These are phyloP conservation scores for Eilema depressum DNA, from an alignment of 2,888 invertebrate genomes.

Conservation along the genomic window DNA sequence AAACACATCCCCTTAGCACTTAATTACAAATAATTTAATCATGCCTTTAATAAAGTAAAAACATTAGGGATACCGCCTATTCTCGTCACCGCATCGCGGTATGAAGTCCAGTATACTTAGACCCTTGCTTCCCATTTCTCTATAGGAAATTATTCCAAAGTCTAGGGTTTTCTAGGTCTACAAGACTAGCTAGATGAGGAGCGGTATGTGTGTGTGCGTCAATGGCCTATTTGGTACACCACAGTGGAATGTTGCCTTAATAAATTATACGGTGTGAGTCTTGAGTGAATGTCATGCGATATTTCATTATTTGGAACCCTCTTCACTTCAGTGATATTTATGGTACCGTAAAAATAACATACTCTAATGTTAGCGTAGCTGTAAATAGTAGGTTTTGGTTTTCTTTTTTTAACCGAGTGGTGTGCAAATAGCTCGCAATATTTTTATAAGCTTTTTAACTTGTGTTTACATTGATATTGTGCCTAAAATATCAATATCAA, in stretches of 20 bases:
- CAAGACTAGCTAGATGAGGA: not conserved
- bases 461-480: too few species aligned
- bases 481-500: too few species aligned
- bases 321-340: constrained; percentile 1
- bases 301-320: not conserved
- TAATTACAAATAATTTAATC: constrained; percentile 46
- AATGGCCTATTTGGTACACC: not conserved
- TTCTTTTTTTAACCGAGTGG: not conserved
- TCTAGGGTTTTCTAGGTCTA: not conserved
- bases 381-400: not conserved
- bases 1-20: constrained; percentile 30
- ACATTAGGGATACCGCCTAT: constrained; percentile 30
- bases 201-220: not conserved
- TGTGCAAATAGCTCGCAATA: not conserved
- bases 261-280: constrained; percentile 16
- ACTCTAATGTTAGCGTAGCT: not conserved
- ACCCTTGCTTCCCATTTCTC: not conserved
- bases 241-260: constrained; percentile 2
- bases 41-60: constrained; percentile 45
- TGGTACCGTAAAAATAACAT: not conserved
- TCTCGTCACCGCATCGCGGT: constrained; percentile 30
- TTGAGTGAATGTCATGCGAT: constrained; percentile 14
- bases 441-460: not conserved
- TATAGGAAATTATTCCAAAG: not conserved
- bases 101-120: constrained; percentile 11